Evolutionary conservation across 2,113 vertebrate genomes (phyloP), one percentile per base, ranked within the genome.

Genomic region (Ammospiza nelsoni): DNA sequence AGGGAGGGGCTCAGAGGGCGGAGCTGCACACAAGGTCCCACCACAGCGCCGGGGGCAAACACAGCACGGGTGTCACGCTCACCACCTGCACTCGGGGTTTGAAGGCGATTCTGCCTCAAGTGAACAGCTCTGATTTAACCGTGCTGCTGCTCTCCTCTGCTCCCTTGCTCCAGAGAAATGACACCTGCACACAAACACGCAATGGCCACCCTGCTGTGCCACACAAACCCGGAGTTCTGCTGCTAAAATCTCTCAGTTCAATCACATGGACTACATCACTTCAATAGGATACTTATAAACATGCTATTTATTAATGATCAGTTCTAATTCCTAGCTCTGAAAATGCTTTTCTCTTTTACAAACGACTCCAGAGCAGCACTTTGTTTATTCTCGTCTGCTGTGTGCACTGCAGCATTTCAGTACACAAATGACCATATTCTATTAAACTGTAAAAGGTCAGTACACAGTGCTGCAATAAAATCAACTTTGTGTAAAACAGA

Each of bases 401-500:
- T 2, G 73, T 6, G 65, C 76, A 4, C 6, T 33, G 71, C 89
- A 87, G 81, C 59, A 71, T 72, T 84, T 80, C 72, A 46, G 88
- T 54, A 68, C 37, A 61, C 46, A 33, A 71, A 71, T 39, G 71
- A 63, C 54, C 85, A 74, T 62, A 29, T 39, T 72, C 77, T 57
- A 86, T 68, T 68, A 81, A 90, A 92, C 66, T 59, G 74, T 49
- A 82, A 93, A 94, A 94, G 93, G 89, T 94, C 91, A 90, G 63
- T 14, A 73, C 57, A 52, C 37, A 20, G 11, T 71, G 66, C 76
- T 76, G 89, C 87, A 80, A 37, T 90, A 90, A 97, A 96, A 95
- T 72, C 89, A 95, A 77, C 95, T 94, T 17, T 69, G 87, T 85
- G 80, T 79, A 73, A 90, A 90, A 90, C 73, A 92, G 71, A 95